A percentile compares a stretch with the other conserved stretches of the same genome.
phyloP scores from a whole-genome alignment of 1,140 invertebrate genomes.

The Diabrotica virgifera region DNA sequence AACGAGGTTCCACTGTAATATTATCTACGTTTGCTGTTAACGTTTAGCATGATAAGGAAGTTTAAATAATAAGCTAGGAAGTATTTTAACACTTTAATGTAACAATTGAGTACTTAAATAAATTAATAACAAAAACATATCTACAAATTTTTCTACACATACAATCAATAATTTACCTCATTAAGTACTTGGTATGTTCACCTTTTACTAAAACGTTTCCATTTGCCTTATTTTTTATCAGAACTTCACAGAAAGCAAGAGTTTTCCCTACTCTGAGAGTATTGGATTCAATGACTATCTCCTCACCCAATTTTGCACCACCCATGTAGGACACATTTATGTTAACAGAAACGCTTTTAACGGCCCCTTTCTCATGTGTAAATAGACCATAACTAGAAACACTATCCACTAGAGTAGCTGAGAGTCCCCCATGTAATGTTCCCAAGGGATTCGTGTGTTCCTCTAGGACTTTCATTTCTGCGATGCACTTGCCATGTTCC shows the following conservation, averaged over 20 bases:
- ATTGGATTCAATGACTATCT: constrained; percentile 74
- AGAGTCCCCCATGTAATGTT: constrained; percentile 81
- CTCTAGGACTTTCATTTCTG: constrained; percentile 72
- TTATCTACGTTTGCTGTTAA: too few relatives aligned
- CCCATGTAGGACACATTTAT: constrained; percentile 69
- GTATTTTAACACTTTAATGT: too few relatives aligned
- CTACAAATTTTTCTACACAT: too few relatives aligned
- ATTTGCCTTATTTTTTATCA: constrained; percentile 69
- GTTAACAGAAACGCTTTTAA: constrained; percentile 71
- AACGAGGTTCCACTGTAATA: too few relatives aligned
- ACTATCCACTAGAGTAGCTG: constrained; percentile 76
- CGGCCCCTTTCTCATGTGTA: constrained; percentile 56
- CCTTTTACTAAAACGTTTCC: constrained; percentile 73
- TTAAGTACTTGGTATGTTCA: constrained; percentile 70
- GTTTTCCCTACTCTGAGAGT: constrained; percentile 74
- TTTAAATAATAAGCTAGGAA: too few relatives aligned
- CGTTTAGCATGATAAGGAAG: too few relatives aligned
- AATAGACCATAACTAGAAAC: constrained; percentile 79
- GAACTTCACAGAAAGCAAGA: constrained; percentile 77
- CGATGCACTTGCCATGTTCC: constrained; percentile 64
- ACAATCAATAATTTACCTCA: not conserved
- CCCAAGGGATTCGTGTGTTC: constrained; percentile 76
- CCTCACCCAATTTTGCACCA: constrained; percentile 71
- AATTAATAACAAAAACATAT: too few relatives aligned
- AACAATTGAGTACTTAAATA: too few relatives aligned